Evolutionary conservation across 2,888 invertebrate genomes (phyloP).

Genomic region (Sisyra terminalis): DNA sequence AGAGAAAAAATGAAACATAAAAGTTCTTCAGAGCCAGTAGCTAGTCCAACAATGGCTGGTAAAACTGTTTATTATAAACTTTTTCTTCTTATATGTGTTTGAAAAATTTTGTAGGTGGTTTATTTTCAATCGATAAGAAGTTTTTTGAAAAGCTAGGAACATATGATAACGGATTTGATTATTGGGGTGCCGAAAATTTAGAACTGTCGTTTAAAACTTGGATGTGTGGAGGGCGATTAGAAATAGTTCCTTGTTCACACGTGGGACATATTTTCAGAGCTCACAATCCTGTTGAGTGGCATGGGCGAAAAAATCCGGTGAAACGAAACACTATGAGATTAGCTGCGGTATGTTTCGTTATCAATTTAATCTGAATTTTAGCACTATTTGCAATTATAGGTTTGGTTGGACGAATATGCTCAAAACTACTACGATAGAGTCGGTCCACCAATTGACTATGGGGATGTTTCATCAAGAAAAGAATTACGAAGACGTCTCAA

Average conservation of each 20-base stretch:
- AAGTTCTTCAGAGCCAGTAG: slow-evolving; percentile 82
- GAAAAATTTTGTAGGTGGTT: slow-evolving; percentile 31
- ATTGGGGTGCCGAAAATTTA: slow-evolving; percentile 98
- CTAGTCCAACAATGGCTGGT: slow-evolving; percentile 97
- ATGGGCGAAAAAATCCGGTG: slow-evolving; percentile 90
- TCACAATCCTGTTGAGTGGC: slow-evolving; percentile 96
- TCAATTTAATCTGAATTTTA: neutral
- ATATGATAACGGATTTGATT: slow-evolving; percentile 98
- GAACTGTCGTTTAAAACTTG: slow-evolving; percentile 98
- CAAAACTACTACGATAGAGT: slow-evolving; percentile 98
- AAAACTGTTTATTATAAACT: neutral
- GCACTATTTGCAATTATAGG: slow-evolving; percentile 26
- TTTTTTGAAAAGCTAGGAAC: slow-evolving; percentile 94
- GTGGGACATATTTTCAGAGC: slow-evolving; percentile 99
- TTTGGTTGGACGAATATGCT: slow-evolving; percentile 95
- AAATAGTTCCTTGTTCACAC: slow-evolving; percentile 96
- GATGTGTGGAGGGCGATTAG: slow-evolving; percentile 99
- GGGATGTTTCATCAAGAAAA: slow-evolving; percentile 74
- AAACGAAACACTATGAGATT: slow-evolving; percentile 92
- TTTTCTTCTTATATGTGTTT: neutral
- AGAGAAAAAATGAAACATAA: slow-evolving; percentile 70
- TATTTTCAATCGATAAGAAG: slow-evolving; percentile 85
- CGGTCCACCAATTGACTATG: slow-evolving; percentile 93
- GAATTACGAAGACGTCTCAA: slow-evolving; percentile 65
- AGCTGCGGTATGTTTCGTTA: slow-evolving; percentile 49